Conservation (phyloP, 2,113 vertebrate genomes). For the Stomatorhinus ivindoensis region DNA sequence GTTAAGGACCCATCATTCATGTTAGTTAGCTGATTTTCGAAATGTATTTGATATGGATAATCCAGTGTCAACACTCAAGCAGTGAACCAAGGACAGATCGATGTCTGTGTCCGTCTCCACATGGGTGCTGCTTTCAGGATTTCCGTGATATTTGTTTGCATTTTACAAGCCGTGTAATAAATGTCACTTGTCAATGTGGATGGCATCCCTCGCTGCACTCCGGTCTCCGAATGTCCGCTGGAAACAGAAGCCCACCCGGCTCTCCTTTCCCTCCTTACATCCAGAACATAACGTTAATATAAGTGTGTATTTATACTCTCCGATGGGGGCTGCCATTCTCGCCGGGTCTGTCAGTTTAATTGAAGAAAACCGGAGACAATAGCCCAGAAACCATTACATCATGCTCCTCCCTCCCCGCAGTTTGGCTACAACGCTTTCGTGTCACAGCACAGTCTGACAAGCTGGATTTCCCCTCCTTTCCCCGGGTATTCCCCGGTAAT, state of each 20-base stretch:
- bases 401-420: conserved; percentile 56
- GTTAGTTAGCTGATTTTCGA: background rate
- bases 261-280: background rate
- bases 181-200: background rate
- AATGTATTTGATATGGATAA: background rate
- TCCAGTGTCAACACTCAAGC: background rate
- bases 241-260: background rate
- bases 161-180: background rate
- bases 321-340: background rate
- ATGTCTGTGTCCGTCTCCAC: background rate
- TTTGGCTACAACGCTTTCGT: background rate
- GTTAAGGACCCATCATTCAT: background rate
- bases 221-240: background rate
- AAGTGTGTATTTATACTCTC: background rate
- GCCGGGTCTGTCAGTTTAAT: conserved; percentile 55
- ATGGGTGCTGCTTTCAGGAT: background rate
- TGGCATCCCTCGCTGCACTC: background rate
- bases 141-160: background rate
- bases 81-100: background rate
- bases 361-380: conserved; percentile 80
- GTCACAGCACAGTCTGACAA: background rate
- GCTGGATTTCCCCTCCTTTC: background rate
- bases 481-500: background rate
- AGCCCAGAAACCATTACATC: conserved; percentile 92
- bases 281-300: background rate